Evolutionary conservation across 2,797 vertebrate species (phyloP), one percentile per base, ranked within the genome.

Genomic region (Melanotaenia trifasciata): DNA sequence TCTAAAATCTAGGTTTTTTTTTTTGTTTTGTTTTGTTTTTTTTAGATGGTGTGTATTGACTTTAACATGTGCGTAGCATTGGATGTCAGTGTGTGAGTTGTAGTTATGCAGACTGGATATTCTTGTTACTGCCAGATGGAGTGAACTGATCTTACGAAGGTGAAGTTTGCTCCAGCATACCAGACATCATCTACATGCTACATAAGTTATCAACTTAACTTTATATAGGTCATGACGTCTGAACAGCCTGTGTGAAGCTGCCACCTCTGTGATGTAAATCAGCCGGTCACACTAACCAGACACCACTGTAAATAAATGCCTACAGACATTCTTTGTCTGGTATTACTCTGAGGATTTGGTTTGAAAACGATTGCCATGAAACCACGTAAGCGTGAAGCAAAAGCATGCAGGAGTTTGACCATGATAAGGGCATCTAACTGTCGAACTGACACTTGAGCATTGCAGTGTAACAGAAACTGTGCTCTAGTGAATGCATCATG

Each of bases 361-460:
- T 76, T 59, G 1, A 33, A 74, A 74, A 72, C 32, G 13, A 72
- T 80, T 79, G 56, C 60, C 13, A 16, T 60, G 26, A 71, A 54
- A 47, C 20, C 22, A 22, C 68, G 54, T 43, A 10, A 28, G 28
- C 58, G 35, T 65, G 47, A 70, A 74, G 64, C 79, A 82, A 76
- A 74, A 83, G 22, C 24, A 26, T 22, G 61, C 80, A 84, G 76
- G 71, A 84, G 81, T 83, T 81, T 68, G 70, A 60, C 57, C 24
- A 2, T 81, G 87, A 90, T 87, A 88, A 91, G 77, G 80, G 67
- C 63, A 56, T 77, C 58, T 77, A 84, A 81, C 89, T 67, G 78
- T 71, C 65, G 35, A 32, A 62, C 56, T 64, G 76, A 74, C 70
- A 72, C 73, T 78, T 84, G 43, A 76, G 73, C 56, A 63, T 26